phyloP scores from a whole-genome alignment of 1,140 invertebrate species.

The Trichomalopsis sarcophagae region DNA sequence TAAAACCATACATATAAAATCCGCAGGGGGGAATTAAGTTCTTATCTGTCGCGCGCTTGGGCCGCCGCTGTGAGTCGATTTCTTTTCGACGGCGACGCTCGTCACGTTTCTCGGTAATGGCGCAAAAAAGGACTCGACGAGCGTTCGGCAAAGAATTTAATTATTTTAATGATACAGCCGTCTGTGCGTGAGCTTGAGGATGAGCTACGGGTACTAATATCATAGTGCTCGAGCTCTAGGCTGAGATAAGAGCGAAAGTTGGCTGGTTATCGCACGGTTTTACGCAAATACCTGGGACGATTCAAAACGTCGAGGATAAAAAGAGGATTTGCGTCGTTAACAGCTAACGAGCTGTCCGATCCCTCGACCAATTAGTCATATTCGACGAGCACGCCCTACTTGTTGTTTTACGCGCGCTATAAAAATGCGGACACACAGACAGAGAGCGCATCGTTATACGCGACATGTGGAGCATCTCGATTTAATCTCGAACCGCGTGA shows the following conservation, averaged over 20 bases:
- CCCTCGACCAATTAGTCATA: neutral
- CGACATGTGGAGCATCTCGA: neutral
- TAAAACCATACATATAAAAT: conserved; percentile 43
- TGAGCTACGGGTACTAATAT: neutral
- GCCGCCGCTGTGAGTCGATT: neutral
- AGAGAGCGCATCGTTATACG: neutral
- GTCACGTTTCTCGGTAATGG: conserved; percentile 43
- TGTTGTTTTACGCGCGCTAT: neutral
- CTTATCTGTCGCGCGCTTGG: conserved; percentile 34
- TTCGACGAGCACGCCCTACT: neutral
- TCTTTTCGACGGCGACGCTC: conserved; percentile 27
- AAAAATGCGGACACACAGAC: too few species aligned
- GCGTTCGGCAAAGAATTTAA: neutral
- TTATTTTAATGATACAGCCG: conserved; percentile 31
- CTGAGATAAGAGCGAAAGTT: conserved; percentile 20
- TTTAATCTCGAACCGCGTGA: neutral
- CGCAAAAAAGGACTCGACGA: conserved; percentile 17
- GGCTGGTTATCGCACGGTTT: too few species aligned
- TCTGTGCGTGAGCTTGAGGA: neutral
- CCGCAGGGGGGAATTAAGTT: conserved; percentile 32
- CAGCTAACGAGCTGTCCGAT: neutral
- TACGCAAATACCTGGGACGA: neutral
- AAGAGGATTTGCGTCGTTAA: neutral
- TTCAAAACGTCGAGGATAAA: neutral
- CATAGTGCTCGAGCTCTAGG: neutral